Percentiles rank a stretch among this genome's conserved stretches.
Evolutionary conservation across 2,888 invertebrate genomes (phyloP).

Genomic region (Aporophyla nigra): DNA sequence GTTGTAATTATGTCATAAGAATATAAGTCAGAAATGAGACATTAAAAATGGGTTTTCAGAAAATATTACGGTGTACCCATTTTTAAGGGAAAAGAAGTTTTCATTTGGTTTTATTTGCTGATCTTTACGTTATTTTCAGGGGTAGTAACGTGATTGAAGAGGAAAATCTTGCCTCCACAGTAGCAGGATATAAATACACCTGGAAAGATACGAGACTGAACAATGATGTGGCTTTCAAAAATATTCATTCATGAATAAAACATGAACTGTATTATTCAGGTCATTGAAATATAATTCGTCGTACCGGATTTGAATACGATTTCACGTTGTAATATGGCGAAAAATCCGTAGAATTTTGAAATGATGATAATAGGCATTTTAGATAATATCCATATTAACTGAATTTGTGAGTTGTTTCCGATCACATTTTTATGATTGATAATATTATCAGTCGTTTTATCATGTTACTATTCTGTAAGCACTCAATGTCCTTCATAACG

Average conservation of each 20-base stretch:
- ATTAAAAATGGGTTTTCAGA: not conserved
- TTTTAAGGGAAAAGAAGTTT: not conserved
- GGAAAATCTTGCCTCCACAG: conserved; percentile 77
- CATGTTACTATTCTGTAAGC: not conserved
- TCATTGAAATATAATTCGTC: conserved; percentile 18
- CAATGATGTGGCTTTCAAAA: conserved; percentile 76
- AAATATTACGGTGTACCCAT: not conserved
- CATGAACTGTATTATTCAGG: not conserved
- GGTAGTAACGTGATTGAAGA: conserved; percentile 83
- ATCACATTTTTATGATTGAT: conserved; percentile 7
- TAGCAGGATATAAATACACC: conserved; percentile 74
- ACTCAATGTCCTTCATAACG: not conserved
- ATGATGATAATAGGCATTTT: not conserved
- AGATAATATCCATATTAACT: conserved; percentile 7
- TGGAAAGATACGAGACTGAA: conserved; percentile 69
- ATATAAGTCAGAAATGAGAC: not conserved
- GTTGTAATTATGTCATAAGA: too few relatives aligned
- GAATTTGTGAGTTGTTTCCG: not conserved
- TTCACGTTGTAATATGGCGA: not conserved
- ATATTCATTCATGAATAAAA: conserved; percentile 77
- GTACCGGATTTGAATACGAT: conserved; percentile 1
- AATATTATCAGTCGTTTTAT: conserved; percentile 22
- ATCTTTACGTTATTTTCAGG: conserved; percentile 67
- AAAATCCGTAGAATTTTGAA: not conserved
- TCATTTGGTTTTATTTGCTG: not conserved